Evolutionary conservation across 2,888 invertebrate species (phyloP).

Genomic region (Tetropium fuscum): DNA sequence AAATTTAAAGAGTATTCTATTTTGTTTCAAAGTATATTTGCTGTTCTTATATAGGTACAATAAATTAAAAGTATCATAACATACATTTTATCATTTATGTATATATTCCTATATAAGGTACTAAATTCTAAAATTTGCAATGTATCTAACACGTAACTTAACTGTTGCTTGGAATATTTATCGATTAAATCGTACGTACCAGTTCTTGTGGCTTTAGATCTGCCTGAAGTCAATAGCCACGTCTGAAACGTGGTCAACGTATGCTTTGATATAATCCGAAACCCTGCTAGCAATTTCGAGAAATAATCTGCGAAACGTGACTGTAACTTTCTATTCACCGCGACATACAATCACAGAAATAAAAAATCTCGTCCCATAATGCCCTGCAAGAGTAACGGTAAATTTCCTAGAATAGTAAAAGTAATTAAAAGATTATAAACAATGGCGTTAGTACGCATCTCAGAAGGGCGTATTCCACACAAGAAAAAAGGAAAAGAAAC

Average conservation of each 20-base stretch:
- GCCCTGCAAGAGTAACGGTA: constrained; percentile 7
- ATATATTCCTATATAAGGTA: too few relatives aligned
- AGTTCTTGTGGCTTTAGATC: constrained; percentile 2
- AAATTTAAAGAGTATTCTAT: too few relatives aligned
- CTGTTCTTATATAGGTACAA: too few relatives aligned
- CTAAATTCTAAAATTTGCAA: too few relatives aligned
- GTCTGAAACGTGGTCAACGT: constrained; percentile 11
- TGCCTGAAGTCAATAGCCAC: constrained; percentile 10
- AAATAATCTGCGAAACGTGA: constrained; percentile 21
- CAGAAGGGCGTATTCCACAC: not conserved
- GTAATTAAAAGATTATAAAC: not conserved
- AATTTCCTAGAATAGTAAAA: constrained; percentile 10
- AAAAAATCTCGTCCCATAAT: constrained; percentile 2
- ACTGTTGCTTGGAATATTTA: not conserved
- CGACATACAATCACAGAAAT: not conserved
- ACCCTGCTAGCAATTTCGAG: constrained; percentile 6
- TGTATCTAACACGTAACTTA: too few relatives aligned
- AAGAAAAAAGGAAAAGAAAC: constrained; percentile 1
- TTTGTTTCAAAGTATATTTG: too few relatives aligned
- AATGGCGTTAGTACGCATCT: not conserved
- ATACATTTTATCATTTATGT: too few relatives aligned
- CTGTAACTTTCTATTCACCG: constrained; percentile 13
- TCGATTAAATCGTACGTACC: not conserved
- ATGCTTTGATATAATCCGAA: not conserved
- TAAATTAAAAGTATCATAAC: too few relatives aligned